Evolutionary conservation across 2,888 invertebrate genomes (phyloP).

Genomic region (Allolobophora icterica): DNA sequence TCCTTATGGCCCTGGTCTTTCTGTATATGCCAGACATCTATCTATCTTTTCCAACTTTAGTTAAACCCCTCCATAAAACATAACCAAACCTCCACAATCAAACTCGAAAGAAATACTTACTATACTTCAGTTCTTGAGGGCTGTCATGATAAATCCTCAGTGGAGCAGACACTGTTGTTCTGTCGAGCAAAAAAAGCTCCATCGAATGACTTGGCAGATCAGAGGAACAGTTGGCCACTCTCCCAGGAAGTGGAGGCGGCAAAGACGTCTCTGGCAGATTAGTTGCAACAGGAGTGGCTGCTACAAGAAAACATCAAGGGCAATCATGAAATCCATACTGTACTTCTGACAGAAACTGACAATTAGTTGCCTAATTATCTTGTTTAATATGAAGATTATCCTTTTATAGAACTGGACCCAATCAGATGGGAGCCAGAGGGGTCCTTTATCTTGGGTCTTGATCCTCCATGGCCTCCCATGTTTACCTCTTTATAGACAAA

Average conservation of each 20-base stretch:
- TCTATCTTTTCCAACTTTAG: not conserved
- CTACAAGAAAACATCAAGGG: not conserved
- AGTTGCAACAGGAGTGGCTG: not conserved
- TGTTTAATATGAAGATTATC: not conserved
- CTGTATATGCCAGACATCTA: not conserved
- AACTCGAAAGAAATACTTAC: constrained; percentile 48
- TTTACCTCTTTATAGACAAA: no score
- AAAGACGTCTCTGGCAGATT: not conserved
- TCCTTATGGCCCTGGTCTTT: not conserved
- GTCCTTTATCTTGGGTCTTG: no score
- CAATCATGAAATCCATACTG: not conserved
- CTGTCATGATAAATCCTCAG: constrained; percentile 52
- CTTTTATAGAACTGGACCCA: not conserved
- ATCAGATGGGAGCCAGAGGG: no score
- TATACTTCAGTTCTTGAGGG: constrained; percentile 53
- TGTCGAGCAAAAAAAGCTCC: constrained; percentile 55
- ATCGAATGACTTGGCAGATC: constrained; percentile 39
- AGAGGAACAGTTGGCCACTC: not conserved
- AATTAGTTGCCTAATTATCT: not conserved
- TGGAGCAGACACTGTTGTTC: constrained; percentile 51
- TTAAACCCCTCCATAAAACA: not conserved
- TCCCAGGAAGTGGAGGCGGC: not conserved
- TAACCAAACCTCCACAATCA: not conserved
- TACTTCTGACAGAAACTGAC: not conserved
- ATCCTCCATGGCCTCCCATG: no score